Percentiles rank a stretch among this genome's conserved stretches.
These are phyloP conservation scores for Proteles cristata DNA, from an alignment of 2,113 vertebrate genomes.

Conservation along the genomic window DNA sequence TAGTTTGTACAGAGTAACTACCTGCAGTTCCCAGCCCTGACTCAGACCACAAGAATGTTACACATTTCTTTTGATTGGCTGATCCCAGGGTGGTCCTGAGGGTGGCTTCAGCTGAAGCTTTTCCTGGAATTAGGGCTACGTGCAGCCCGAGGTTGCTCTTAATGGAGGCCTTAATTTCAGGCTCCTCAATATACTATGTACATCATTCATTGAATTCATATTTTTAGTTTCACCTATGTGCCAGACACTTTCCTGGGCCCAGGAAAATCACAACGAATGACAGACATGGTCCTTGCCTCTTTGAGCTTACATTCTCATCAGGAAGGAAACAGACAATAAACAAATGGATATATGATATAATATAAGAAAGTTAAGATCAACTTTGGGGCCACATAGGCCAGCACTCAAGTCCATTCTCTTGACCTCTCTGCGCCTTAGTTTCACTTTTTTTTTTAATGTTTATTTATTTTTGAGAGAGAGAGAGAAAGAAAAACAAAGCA, in stretches of 20 bases:
- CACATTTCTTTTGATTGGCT: too few relatives aligned
- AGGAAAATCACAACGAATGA: neutral
- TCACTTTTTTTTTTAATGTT: neutral
- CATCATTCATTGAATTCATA: neutral
- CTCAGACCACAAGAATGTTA: too few relatives aligned
- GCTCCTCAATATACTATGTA: neutral
- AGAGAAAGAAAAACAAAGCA: too few relatives aligned
- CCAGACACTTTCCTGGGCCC: neutral
- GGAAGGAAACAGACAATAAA: neutral
- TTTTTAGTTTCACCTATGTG: neutral
- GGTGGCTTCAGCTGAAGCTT: too few relatives aligned
- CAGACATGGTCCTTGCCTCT: neutral
- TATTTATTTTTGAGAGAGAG: too few relatives aligned
- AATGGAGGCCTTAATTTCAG: too few relatives aligned
- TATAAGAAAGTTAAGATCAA: conserved; percentile 9
- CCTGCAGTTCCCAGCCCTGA: too few relatives aligned
- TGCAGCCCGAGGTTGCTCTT: too few relatives aligned
- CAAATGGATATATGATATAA: neutral
- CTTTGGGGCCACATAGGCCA: neutral
- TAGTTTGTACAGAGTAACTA: too few relatives aligned
- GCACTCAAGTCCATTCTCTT: neutral
- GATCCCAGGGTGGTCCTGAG: too few relatives aligned
- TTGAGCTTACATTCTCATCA: neutral
- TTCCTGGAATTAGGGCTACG: too few relatives aligned
- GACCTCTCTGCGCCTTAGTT: neutral